Base-by-base conservation (phyloP, 2,797 vertebrate species). In the Helarctos malayanus region DNA sequence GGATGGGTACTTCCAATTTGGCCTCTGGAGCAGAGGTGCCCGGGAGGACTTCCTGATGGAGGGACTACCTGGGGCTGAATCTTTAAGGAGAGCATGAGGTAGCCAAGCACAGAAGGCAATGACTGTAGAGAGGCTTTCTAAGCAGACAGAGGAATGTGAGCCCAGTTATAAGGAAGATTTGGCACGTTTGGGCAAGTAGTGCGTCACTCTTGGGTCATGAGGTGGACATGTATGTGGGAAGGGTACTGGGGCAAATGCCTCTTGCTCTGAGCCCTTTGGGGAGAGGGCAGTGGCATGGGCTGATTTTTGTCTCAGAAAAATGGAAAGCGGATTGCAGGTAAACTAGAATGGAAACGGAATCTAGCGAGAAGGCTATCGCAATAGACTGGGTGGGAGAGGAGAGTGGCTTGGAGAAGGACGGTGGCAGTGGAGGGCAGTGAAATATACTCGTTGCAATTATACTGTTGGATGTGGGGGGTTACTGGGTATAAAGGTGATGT, bases 1-100 rank as follows among this genome's bases (percentile, higher is more conserved):
- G 32, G 7, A 93, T 52, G n/a, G 71, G 47, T 89, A 78, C 47
- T 81, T 95, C 45, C 89, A 92, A 56, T 68, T 91, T 93, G 29
- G 15, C 15, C 61, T 82, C 85, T 89, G 49, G 1, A 2, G 11
- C 89, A 7, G 32, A 9, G 9, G 23, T 83, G 23, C 23, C 49
- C 89, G 5, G 35, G 25, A 82, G 61, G 47, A 45, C 23, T 71
- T 90, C 11, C 32, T 86, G 21, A 71, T 80, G 23, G 32, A 85
- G 21, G 2, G 7, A 61, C 25, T 63, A 57, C 14, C 6, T 1
- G 32, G 14, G 35, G n/a, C 16, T 86, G 27, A 95, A 57, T 96
- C 32, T 45, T 76, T 81, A 59, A 92, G 65, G 25, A 95, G 23
- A 71, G 25, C 19, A 69, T 19, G 21, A 84, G n/a, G 15, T 52